A percentile compares a stretch with the other conserved stretches of the same genome.
phyloP scores from a whole-genome alignment of 1,140 invertebrate genomes.

The Panagrolaimus sp. region DNA sequence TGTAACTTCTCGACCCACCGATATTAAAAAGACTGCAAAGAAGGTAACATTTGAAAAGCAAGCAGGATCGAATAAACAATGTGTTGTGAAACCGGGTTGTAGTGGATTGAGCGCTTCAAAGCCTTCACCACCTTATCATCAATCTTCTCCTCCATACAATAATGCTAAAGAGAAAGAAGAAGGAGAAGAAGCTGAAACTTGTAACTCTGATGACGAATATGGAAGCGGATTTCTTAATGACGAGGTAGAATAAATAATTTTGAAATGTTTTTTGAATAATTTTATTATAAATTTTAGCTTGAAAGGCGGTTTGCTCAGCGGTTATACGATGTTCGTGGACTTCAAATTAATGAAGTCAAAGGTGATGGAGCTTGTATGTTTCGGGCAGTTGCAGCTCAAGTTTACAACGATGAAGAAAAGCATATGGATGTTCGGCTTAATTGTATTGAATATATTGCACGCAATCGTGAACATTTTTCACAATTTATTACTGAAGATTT shows the following conservation, averaged over 20 bases:
- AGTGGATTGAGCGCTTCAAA: neutral
- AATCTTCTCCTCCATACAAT: no score
- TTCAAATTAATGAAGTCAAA: constrained; percentile 78
- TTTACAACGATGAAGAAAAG: constrained; percentile 89
- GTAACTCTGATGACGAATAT: constrained; percentile 53
- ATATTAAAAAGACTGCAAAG: neutral
- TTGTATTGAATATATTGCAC: constrained; percentile 89
- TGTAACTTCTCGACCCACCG: neutral
- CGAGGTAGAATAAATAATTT: constrained; percentile 29
- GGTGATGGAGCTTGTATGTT: constrained; percentile 90
- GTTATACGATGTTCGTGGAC: constrained; percentile 65
- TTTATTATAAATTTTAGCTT: constrained; percentile 56
- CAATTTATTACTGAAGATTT: constrained; percentile 90
- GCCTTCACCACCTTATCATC: no score
- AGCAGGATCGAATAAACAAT: neutral
- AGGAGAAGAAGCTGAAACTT: constrained; percentile 10
- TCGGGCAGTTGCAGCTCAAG: constrained; percentile 77
- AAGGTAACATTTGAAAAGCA: neutral
- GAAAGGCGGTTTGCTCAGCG: constrained; percentile 61
- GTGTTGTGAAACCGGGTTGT: neutral
- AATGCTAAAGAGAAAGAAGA: neutral
- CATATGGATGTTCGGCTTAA: constrained; percentile 75
- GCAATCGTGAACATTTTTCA: constrained; percentile 83
- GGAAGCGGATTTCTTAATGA: constrained; percentile 45
- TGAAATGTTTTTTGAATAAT: constrained; percentile 8